phyloP scores from a whole-genome alignment of 2,797 vertebrate genomes.

The Pseudotriccus pelzelni region DNA sequence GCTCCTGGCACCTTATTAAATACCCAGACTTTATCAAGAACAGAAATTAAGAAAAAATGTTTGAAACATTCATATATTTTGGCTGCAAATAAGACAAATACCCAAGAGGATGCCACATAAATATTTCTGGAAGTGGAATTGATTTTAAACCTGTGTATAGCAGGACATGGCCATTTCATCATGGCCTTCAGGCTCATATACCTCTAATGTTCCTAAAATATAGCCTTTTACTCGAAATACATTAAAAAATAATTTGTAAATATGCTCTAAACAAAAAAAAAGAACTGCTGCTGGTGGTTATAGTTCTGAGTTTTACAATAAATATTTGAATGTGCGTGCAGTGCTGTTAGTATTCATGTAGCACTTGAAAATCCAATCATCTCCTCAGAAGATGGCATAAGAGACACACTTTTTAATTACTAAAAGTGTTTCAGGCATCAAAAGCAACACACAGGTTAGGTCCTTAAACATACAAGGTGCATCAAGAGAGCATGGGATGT shows the following conservation, averaged over 20 bases:
- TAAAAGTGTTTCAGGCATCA: not conserved
- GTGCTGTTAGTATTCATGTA: not conserved
- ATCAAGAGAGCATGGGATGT: not conserved
- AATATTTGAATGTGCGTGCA: not conserved
- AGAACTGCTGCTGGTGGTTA: not conserved
- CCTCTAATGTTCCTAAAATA: not conserved
- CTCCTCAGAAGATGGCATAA: not conserved
- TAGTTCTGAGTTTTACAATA: not conserved
- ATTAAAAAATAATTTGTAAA: not conserved
- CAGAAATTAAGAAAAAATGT: not conserved
- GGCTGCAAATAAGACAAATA: not conserved
- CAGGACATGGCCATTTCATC: not conserved
- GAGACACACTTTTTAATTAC: not conserved
- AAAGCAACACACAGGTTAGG: not conserved
- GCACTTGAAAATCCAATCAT: not conserved
- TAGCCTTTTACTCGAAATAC: not conserved
- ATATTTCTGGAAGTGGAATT: not conserved
- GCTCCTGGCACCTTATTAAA: not conserved
- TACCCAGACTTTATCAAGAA: not conserved
- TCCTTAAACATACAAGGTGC: not conserved
- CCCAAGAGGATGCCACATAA: accelerated
- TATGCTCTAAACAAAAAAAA: not conserved
- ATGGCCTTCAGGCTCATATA: not conserved
- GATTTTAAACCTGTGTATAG: not conserved
- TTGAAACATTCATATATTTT: not conserved